These are phyloP conservation scores for Eupithecia insigniata DNA, from an alignment of 2,888 invertebrate species.

Conservation along the genomic window DNA sequence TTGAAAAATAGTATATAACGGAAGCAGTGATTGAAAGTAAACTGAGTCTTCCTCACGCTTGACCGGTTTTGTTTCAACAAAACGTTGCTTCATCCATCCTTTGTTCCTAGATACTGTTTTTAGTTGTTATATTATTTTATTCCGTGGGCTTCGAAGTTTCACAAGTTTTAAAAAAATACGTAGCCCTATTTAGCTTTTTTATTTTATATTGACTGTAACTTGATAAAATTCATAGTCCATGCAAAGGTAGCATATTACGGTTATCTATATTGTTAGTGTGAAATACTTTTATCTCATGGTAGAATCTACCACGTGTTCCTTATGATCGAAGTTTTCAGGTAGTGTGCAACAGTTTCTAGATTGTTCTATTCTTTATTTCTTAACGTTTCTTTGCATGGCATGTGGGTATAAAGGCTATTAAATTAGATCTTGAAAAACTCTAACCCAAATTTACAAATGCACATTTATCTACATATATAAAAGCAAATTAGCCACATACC, in stretches of 20 bases:
- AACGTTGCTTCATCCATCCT: slow-evolving; percentile 8
- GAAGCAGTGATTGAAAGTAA: neutral
- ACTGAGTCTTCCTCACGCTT: neutral
- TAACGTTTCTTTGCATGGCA: neutral
- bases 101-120: slow-evolving; percentile 7
- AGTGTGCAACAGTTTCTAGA: neutral
- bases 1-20: too few species aligned
- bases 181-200: too few species aligned
- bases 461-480: neutral
- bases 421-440: neutral
- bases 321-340: neutral
- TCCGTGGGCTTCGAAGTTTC: neutral
- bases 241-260: too few species aligned
- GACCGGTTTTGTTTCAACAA: slow-evolving; percentile 18
- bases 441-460: neutral
- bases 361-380: neutral
- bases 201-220: too few species aligned
- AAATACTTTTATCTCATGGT: neutral
- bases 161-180: neutral
- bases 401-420: neutral
- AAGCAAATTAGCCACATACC: slow-evolving; percentile 13
- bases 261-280: neutral
- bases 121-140: neutral
- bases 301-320: neutral
- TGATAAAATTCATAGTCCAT: too few species aligned